A percentile compares a stretch with the other conserved stretches of the same genome.
phyloP scores from a whole-genome alignment of 2,113 vertebrate genomes.

The Phyllostomus discolor region DNA sequence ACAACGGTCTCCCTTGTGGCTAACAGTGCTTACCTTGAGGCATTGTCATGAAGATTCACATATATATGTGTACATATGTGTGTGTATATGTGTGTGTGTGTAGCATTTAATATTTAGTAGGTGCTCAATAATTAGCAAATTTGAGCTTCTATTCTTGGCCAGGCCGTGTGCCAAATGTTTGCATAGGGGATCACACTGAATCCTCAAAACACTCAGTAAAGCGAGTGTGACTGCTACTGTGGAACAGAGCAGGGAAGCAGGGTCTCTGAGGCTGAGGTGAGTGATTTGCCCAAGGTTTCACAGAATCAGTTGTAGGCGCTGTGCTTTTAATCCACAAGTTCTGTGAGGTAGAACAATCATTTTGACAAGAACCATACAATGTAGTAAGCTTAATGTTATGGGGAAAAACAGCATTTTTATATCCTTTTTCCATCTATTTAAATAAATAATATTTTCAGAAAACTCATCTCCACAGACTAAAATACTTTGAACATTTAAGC shows the following conservation, averaged over 20 bases:
- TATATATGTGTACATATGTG: accelerated
- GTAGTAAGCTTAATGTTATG: neutral
- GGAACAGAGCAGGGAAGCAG: neutral
- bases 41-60: neutral
- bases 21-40: neutral
- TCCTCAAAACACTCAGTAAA: neutral
- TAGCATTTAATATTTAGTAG: neutral
- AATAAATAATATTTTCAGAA: slow-evolving; percentile 22
- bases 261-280: neutral
- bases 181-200: accelerated
- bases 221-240: neutral
- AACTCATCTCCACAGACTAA: neutral
- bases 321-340: neutral
- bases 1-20: neutral
- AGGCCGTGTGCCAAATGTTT: neutral
- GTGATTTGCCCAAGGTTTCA: neutral
- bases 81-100: neutral
- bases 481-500: neutral
- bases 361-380: neutral
- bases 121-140: neutral
- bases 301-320: neutral
- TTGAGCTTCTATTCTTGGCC: neutral
- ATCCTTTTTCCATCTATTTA: neutral
- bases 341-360: neutral
- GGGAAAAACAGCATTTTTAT: neutral